Conservation (phyloP, 2,797 vertebrate genomes). For the Spheniscus humboldti region DNA sequence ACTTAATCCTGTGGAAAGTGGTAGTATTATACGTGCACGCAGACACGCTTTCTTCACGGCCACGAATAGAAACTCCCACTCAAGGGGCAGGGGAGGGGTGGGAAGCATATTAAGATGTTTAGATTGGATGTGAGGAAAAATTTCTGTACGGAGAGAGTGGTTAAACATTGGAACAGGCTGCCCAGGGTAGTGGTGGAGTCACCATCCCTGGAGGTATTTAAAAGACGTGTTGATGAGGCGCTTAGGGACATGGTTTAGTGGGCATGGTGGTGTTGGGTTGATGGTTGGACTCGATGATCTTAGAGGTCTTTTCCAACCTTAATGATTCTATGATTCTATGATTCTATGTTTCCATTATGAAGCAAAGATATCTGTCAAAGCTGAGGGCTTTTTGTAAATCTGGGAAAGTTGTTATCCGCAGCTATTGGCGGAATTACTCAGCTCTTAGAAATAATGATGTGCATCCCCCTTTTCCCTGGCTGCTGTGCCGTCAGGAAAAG, state of each 20-base stretch:
- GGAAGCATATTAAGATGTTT: not conserved
- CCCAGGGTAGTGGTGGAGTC: too few relatives aligned
- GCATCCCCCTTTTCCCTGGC: not conserved
- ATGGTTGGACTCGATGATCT: too few relatives aligned
- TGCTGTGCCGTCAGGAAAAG: not conserved
- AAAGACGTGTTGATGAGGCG: too few relatives aligned
- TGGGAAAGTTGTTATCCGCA: not conserved
- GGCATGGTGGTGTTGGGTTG: too few relatives aligned
- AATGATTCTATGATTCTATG: too few relatives aligned
- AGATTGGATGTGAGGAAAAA: too few relatives aligned
- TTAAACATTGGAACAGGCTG: too few relatives aligned
- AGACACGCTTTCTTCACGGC: not conserved
- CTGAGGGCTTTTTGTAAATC: not conserved
- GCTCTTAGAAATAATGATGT: not conserved
- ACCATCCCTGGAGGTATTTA: too few relatives aligned
- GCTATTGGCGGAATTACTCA: not conserved
- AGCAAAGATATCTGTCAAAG: not conserved
- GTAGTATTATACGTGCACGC: rapidly evolving
- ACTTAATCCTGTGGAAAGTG: not conserved
- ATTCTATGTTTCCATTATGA: not conserved
- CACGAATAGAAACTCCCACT: not conserved
- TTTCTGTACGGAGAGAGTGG: too few relatives aligned
- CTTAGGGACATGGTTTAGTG: too few relatives aligned
- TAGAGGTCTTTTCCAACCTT: too few relatives aligned
- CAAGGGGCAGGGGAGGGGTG: rapidly evolving